A percentile compares a stretch with the other conserved stretches of the same genome.
phyloP scores from a whole-genome alignment of 2,888 invertebrate genomes.

The Meteorus cinctellus region DNA sequence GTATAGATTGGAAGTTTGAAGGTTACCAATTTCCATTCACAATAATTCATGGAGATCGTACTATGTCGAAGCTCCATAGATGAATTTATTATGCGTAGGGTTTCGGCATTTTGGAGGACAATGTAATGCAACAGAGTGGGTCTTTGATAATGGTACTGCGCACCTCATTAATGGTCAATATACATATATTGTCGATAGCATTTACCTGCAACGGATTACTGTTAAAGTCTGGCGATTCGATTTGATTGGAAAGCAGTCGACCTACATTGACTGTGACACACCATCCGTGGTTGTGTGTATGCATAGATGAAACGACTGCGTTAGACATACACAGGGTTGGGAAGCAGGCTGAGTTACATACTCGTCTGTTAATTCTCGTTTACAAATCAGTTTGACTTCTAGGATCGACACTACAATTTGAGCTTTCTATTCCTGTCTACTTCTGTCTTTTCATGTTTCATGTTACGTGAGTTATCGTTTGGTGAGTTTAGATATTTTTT shows the following conservation, averaged over 20 bases:
- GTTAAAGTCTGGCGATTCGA: conserved; percentile 58
- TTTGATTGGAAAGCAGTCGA: conserved; percentile 54
- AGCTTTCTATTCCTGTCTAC: not conserved
- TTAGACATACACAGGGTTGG: conserved; percentile 2
- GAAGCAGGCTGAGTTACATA: not conserved
- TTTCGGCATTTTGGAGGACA: not conserved
- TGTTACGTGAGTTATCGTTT: not conserved
- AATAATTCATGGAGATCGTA: not conserved
- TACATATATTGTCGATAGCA: conserved; percentile 55
- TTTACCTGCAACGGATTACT: conserved; percentile 51
- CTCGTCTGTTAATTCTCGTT: not conserved
- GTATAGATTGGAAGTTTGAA: not conserved
- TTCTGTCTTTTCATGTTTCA: not conserved
- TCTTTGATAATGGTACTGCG: conserved; percentile 1
- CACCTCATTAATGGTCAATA: not conserved
- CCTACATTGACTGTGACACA: conserved; percentile 42
- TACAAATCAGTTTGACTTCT: not conserved
- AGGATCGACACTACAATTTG: not conserved
- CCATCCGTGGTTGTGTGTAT: not conserved
- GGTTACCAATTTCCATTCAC: not conserved
- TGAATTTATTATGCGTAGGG: not conserved
- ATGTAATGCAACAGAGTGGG: not conserved
- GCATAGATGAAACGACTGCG: conserved; percentile 2
- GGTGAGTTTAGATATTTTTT: not conserved
- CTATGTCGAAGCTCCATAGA: not conserved